Evolutionary conservation across 1,140 invertebrate species (phyloP), one percentile per base, ranked within the genome.

Genomic region (Thaumetopoea pityocampa): DNA sequence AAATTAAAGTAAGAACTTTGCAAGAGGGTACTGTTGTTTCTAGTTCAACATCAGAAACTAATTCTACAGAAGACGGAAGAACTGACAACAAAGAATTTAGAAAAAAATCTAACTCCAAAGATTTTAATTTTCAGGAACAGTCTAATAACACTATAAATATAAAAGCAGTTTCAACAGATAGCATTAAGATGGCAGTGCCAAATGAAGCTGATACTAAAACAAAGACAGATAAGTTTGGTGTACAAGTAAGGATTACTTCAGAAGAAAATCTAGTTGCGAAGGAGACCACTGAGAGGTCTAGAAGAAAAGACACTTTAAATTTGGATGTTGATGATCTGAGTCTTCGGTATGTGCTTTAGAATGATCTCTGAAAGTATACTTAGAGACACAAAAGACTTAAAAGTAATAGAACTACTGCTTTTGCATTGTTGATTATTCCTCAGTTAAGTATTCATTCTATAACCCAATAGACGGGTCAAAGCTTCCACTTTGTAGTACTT

Each of bases 251-350:
- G 30, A 86, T 86, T 17, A 84, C 79, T 15, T 84, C 73, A 2
- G 77, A 85, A 43, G 79, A 81, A 22, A 83, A 74, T 52, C 50
- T 86, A 2, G 53, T 77, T 14, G 67, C 83, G 10, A 76, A 80
- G 30, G 70, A 76, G 23, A 66, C 46, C 45, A 33, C 46, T 10
- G 77, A 81, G 28, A 58, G 67, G 24, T 47, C 29, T 6, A 57
- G 70, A 32, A 62, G 69, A 26, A 77, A 88, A 28, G 87, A 88
- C 3, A 73, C 88, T 0, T 74, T 87, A 0, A 89, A 89, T 11
- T 85, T 87, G 38, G 88, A 89, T 60, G 57, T 81, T 0, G 88
- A 90, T 60, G 86, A 88, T 45, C 42, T 88, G 7, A 90, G 88
- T 58, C 49, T 88, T n/a, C 86, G 86, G 67, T 89, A 71, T 64